Evolutionary conservation across 2,113 vertebrate species (phyloP).

Genomic region (Myotis davidii): DNA sequence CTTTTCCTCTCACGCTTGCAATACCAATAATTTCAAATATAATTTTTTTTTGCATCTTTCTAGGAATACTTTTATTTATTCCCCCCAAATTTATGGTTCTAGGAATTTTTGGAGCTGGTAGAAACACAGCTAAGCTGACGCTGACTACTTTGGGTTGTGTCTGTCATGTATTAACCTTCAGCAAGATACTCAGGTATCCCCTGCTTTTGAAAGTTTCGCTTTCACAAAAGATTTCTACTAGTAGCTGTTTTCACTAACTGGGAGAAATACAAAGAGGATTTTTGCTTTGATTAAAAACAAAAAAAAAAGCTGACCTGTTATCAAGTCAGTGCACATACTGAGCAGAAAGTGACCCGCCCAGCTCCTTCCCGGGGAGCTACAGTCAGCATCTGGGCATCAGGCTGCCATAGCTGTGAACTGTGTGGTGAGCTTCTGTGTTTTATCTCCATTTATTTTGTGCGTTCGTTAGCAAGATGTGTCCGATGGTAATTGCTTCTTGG

Average conservation of each 20-base stretch:
- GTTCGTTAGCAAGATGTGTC: background rate
- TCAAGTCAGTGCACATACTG: background rate
- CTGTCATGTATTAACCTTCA: background rate
- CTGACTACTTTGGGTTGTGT: background rate
- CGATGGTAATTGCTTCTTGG: background rate
- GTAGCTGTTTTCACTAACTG: background rate
- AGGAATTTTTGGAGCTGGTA: background rate
- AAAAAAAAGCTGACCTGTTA: background rate
- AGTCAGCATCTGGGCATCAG: background rate
- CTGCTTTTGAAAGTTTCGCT: background rate
- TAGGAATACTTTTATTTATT: background rate
- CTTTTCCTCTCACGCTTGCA: background rate
- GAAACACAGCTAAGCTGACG: background rate
- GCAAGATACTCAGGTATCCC: background rate
- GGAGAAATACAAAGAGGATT: background rate
- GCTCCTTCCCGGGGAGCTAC: background rate
- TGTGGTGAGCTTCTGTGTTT: background rate
- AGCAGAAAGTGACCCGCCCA: background rate
- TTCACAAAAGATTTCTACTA: background rate
- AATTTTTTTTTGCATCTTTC: constrained; percentile 14
- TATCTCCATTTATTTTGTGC: background rate
- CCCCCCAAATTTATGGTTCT: background rate
- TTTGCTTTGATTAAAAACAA: background rate
- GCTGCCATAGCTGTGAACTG: background rate
- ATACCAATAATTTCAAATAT: background rate